Base-by-base conservation (phyloP, 2,888 invertebrate genomes). In the Pristionchus entomophagus region DNA sequence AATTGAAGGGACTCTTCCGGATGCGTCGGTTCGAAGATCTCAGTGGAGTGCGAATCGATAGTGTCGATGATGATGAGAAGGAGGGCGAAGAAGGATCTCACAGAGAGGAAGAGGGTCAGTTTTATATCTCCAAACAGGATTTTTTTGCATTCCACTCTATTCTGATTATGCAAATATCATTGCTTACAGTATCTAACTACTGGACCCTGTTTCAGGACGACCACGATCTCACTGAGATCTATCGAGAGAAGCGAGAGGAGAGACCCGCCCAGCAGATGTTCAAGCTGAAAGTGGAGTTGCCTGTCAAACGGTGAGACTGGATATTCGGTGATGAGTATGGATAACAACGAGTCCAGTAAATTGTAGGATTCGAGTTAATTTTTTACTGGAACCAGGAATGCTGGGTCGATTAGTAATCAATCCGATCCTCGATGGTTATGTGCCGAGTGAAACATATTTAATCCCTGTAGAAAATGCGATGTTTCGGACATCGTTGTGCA, bases 11-110 rank as follows among this genome's bases (percentile, higher is more conserved):
- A 96, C 91, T 96, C 96, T 41, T 96, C 96, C 77, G 97, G 97
- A 93, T 97, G 97, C 94, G 97, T 96, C 93, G 97, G 97, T 92
- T 95, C 97, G 84, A 96, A 96, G 91, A 97, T 93, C 26, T 89
- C 89, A 26, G 92, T 93, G 12, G 88, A 88, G 3, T 93, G 93
- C 85, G 88, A 88, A n/a, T 89, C 91, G 73, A 96, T 89, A 90
- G 95, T 95, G 10, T 32, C 81, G 6, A 85, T 77, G 77, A 73
- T 77, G 56, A 69, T 84, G 84, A 85, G 35, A 26, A 77, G 56
- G 38, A 49, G 73, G 22, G 85, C 73, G 73, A 77, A 85, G 85
- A 77, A 77, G 22, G 69, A 69, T 69, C 69, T 84, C 35, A 81
- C 12, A 3, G 41, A 38, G n/a, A 45, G 73, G 41, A 73, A 32